These are phyloP conservation scores for Mesembrinibis cayennensis DNA, from an alignment of 2,113 vertebrate genomes.

Conservation along the genomic window DNA sequence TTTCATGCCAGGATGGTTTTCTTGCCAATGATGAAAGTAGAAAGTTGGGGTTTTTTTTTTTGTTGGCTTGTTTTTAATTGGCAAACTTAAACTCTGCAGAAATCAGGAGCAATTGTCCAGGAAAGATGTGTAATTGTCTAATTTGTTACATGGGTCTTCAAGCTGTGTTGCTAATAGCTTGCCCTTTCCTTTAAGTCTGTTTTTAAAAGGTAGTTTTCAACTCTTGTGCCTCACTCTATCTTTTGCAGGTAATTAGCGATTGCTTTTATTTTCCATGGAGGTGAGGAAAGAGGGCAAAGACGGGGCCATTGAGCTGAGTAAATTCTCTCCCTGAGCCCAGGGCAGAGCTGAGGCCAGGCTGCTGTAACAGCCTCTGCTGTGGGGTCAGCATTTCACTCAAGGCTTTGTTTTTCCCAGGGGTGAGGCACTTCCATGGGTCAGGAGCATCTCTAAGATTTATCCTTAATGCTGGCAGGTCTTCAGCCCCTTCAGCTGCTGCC, in stretches of 20 bases:
- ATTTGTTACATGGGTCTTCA: slow-evolving; percentile 12
- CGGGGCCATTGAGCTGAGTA: neutral
- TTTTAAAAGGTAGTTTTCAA: slow-evolving; percentile 3
- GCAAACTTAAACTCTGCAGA: neutral
- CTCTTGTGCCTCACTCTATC: neutral
- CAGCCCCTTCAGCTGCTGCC: neutral
- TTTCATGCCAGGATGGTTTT: neutral
- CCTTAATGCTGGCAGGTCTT: neutral
- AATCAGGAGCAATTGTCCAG: neutral
- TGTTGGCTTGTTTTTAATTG: slow-evolving; percentile 1
- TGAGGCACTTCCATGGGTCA: neutral
- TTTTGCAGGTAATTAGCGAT: neutral
- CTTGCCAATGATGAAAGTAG: neutral
- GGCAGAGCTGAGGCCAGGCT: neutral
- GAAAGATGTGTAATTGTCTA: neutral
- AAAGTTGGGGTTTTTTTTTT: neutral
- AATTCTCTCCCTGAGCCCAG: neutral
- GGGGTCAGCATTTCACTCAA: neutral
- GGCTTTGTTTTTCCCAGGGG: neutral
- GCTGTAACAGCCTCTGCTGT: neutral
- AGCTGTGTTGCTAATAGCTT: neutral
- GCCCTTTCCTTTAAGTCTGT: neutral
- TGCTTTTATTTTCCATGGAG: neutral
- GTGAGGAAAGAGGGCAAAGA: neutral
- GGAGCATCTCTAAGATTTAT: neutral